Evolutionary conservation across 2,797 vertebrate species (phyloP).

Genomic region (Potorous gilbertii): DNA sequence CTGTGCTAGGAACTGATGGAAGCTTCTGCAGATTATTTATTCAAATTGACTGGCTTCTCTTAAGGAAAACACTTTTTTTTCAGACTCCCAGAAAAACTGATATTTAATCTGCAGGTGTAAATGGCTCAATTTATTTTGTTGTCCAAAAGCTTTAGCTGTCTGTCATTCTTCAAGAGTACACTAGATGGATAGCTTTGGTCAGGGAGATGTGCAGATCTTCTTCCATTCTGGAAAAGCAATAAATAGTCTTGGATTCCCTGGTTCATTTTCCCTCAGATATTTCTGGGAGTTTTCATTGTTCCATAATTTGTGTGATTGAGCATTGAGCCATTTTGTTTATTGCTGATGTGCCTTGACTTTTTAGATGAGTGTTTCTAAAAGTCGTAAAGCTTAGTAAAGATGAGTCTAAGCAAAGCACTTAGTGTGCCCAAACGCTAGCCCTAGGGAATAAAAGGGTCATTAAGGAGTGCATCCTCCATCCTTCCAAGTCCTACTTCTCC

Average conservation of each 20-base stretch:
- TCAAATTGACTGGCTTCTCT: neutral
- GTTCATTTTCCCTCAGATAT: neutral
- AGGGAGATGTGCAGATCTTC: neutral
- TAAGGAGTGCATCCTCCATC: neutral
- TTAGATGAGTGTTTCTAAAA: neutral
- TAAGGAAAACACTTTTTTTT: neutral
- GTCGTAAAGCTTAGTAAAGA: neutral
- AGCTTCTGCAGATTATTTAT: neutral
- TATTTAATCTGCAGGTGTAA: neutral
- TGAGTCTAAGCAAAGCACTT: neutral
- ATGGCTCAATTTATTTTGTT: neutral
- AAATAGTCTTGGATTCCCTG: neutral
- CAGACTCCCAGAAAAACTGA: neutral
- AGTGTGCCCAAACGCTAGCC: neutral
- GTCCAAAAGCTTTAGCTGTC: neutral
- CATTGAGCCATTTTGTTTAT: neutral
- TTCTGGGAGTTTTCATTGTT: neutral
- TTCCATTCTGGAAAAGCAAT: neutral
- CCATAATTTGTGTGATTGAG: neutral
- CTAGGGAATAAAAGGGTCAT: neutral
- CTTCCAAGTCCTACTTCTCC: neutral
- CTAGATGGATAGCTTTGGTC: neutral
- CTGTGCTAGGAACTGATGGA: neutral
- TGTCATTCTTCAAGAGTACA: neutral
- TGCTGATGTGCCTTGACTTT: neutral